These are phyloP conservation scores for Clistopyga incitator DNA, from an alignment of 2,888 invertebrate species.

Conservation along the genomic window DNA sequence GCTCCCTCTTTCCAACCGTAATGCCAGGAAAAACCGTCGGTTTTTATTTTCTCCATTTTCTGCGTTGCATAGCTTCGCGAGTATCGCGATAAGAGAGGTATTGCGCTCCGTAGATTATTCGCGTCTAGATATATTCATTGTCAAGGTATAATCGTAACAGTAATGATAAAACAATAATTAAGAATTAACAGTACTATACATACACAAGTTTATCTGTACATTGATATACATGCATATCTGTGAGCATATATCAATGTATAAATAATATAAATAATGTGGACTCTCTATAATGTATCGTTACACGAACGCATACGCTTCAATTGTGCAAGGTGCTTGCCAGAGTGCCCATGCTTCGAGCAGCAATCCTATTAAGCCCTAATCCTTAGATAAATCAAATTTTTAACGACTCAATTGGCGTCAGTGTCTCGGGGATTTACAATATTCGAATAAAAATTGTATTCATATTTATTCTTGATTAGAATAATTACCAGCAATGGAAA, in stretches of 20 bases:
- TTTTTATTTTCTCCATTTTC: not conserved
- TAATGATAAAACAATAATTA: conserved; percentile 69
- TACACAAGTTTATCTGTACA: not conserved
- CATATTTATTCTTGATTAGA: too few species aligned
- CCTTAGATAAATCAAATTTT: not conserved
- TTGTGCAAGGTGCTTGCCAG: conserved; percentile 75
- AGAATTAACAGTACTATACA: conserved; percentile 44
- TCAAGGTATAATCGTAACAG: conserved; percentile 70
- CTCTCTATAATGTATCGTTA: conserved; percentile 74
- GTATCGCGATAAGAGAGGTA: conserved; percentile 16
- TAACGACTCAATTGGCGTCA: not conserved
- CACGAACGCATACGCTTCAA: conserved; percentile 79
- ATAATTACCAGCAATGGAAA: too few species aligned
- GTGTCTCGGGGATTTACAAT: too few species aligned
- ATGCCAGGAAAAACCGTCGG: conserved; percentile 16
- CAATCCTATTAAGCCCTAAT: not conserved
- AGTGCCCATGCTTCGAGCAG: conserved; percentile 70
- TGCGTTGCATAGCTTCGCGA: not conserved
- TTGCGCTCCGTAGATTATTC: conserved; percentile 45
- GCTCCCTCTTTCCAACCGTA: conserved; percentile 13
- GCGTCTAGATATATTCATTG: conserved; percentile 69
- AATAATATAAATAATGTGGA: conserved; percentile 57
- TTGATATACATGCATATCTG: conserved; percentile 45
- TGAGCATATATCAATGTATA: conserved; percentile 17
- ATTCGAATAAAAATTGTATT: too few species aligned